Evolutionary conservation across 1,140 invertebrate genomes (phyloP), one percentile per base, ranked within the genome.

Genomic region (Bombus polaris): DNA sequence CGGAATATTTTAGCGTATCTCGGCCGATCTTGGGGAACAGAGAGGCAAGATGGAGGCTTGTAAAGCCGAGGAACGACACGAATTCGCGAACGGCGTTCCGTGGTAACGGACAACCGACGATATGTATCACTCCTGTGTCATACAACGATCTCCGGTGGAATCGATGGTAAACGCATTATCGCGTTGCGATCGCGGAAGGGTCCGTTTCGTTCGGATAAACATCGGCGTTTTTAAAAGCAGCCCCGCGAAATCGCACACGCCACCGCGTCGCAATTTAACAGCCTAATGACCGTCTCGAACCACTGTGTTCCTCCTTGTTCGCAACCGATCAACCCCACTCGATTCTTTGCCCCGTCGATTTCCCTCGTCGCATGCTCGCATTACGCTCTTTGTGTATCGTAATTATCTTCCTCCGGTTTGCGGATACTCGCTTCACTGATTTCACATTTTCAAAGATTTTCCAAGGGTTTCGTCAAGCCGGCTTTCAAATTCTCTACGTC

Each of bases 111-210:
- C 81, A 83, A 47, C 39, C 73, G 73, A 83, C 62, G 81, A 83
- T 77, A 83, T 13, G 68, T 77, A 83, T 83, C 81, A 47, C 62
- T 75, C 22, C 28, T 39, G 81, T 83, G 81, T 83, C 81, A 75
- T 83, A 83, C 81, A 83, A 83, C 59, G 59, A 83, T 83, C 81
- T 77, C 42, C 35, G 42, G 18, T 39, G 25, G 25, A 62, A 77
- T 83, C 81, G 74, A 83, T 83, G 81, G 72, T 83, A 83, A 83
- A 83, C 81, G 81, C 6, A 18, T 57, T 83, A 83, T 83, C 81
- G 57, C 57, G 32, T 1, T 37, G 5, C 10, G 35, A 83, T 83
- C 81, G 42, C 32, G n/a, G 81, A 83, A 76, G 81, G 73, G 81
- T 83, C 44, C 73, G 81, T 83, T 68, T 53, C 73, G 72, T 42